Evolutionary conservation across 2,888 invertebrate genomes (phyloP).

Genomic region (Stenichneumon culpator): DNA sequence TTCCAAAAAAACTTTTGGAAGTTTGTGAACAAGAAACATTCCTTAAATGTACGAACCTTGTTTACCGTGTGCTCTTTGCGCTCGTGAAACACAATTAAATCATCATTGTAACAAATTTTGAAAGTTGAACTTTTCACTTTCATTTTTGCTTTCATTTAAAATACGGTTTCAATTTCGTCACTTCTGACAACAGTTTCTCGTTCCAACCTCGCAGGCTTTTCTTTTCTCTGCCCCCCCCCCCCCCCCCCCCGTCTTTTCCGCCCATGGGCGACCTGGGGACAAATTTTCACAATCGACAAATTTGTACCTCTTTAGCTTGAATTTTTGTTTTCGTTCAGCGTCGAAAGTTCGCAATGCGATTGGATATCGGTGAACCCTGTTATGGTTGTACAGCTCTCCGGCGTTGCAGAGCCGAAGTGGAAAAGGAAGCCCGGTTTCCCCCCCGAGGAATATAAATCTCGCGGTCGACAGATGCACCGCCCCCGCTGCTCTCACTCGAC

Average conservation of each 20-base stretch:
- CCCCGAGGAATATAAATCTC: constrained; percentile 82
- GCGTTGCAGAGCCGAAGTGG: constrained; percentile 20
- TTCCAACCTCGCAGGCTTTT: neutral
- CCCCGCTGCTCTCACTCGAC: constrained; percentile 80
- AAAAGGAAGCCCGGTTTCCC: constrained; percentile 54
- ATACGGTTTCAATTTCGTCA: neutral
- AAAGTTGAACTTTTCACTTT: neutral
- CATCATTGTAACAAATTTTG: neutral
- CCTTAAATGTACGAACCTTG: too few relatives aligned
- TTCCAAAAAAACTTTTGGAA: neutral
- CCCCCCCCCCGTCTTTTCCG: neutral
- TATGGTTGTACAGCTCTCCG: neutral
- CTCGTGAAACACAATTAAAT: neutral
- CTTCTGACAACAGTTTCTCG: neutral
- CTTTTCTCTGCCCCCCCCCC: neutral
- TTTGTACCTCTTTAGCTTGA: neutral
- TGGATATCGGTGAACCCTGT: neutral
- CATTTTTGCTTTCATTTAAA: neutral
- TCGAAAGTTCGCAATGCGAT: constrained; percentile 14
- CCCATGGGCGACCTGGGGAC: constrained; percentile 1
- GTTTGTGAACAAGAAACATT: too few relatives aligned
- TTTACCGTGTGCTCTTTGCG: too few relatives aligned
- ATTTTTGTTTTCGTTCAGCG: neutral
- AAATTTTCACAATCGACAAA: neutral
- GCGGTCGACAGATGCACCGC: constrained; percentile 83